Evolutionary conservation across 2,113 vertebrate genomes (phyloP).

Genomic region (Bos javanicus): DNA sequence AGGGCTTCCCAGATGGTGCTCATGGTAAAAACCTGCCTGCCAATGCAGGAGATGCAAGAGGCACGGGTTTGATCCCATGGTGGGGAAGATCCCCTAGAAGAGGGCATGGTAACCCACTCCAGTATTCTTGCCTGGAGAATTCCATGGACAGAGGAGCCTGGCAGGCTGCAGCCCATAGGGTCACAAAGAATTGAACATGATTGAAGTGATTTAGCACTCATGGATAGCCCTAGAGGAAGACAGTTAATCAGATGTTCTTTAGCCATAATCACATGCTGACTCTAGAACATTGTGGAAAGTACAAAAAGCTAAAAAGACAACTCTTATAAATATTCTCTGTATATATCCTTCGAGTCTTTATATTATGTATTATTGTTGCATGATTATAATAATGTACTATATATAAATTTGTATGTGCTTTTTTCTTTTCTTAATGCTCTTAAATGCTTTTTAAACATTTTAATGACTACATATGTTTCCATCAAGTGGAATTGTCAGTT

Average conservation of each 20-base stretch:
- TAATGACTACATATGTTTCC: conserved; percentile 28
- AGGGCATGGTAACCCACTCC: not conserved
- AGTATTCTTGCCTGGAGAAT: not conserved
- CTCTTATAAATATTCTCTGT: not conserved
- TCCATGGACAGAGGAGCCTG: not conserved
- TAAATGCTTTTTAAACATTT: conserved; percentile 43
- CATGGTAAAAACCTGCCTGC: not conserved
- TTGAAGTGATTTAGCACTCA: not conserved
- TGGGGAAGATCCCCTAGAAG: not conserved
- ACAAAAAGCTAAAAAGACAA: not conserved
- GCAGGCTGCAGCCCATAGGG: not conserved
- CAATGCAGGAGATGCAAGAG: not conserved
- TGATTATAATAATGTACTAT: conserved; percentile 5
- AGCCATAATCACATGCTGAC: not conserved
- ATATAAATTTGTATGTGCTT: not conserved
- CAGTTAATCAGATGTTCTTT: not conserved
- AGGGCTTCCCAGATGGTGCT: not conserved
- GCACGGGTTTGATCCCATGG: not conserved
- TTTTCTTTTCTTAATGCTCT: not conserved
- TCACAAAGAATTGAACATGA: not conserved
- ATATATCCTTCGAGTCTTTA: not conserved
- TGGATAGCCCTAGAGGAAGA: not conserved
- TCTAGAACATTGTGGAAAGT: conserved; percentile 16
- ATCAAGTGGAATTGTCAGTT: conserved; percentile 20
- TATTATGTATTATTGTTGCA: not conserved